Evolutionary conservation across 2,888 invertebrate genomes (phyloP), one percentile per base, ranked within the genome.

Genomic region (Cheilosia vulpina): DNA sequence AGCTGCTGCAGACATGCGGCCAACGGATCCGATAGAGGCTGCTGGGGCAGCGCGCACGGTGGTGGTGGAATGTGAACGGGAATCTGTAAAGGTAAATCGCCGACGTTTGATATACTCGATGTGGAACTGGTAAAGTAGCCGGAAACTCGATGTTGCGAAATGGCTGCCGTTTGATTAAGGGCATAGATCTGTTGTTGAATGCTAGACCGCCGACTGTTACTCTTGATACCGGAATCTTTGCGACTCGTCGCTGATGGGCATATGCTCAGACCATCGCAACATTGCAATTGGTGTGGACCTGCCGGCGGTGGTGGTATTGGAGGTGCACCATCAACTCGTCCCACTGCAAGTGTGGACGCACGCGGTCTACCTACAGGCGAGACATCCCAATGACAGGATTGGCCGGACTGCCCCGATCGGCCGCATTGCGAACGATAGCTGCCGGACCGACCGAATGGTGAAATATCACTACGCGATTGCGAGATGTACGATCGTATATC

Each of bases 41-140:
- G 93, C 13, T 88, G 77, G 17, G 93, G 93, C 87, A 93, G 92
- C 0, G 88, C 75, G 0, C 88, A 88, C 2, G 88, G 88, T 17
- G 87, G 84, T 2, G 89, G 88, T 38, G 93, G 93, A 3, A 93
- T 94, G 63, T 92, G 92, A 78, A 92, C 91, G 52, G 89, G 87
- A 55, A 89, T 69, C 63, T 87, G 63, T 38, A 85, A 75, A 17
- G 87, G 65, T 5, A 87, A 84, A 41, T 92, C 92, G 6, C 89
- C 90, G 41, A 92, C 77, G 71, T 92, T 91, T 41, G 92, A 90
- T 65, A 94, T 92, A 58, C 94, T 94, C 6, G 96, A 97, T 88
- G 96, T 96, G 89, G 96, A 97, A 76, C 97, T 97, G 3, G 97
- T 97, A 91, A 96, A 97, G 92, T 97, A 97, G 21, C 97, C 97